These are phyloP conservation scores for Drosophila ezoana DNA, from an alignment of 2,888 invertebrate species.

Conservation along the genomic window DNA sequence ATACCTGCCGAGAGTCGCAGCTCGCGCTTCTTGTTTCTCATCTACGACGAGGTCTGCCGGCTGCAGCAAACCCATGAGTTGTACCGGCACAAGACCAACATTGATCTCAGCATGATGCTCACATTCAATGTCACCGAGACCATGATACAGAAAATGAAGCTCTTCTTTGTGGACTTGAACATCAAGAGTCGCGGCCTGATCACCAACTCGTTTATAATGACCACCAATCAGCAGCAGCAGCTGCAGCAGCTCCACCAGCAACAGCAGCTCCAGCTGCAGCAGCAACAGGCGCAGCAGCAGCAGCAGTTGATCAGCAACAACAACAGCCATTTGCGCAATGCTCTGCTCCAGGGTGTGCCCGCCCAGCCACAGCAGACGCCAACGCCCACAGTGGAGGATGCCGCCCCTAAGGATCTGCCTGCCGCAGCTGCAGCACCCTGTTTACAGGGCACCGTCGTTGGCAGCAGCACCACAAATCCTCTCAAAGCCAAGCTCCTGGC, in stretches of 20 bases:
- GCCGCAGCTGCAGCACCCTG: conserved; percentile 50
- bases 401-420: conserved; percentile 47
- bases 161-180: conserved; percentile 84
- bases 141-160: conserved; percentile 88
- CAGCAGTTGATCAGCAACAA: conserved; percentile 23
- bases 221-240: conserved; percentile 39
- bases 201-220: conserved; percentile 82
- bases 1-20: conserved; percentile 88
- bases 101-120: conserved; percentile 82
- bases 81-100: conserved; percentile 85
- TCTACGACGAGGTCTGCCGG: conserved; percentile 87
- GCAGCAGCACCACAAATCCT: conserved; percentile 63
- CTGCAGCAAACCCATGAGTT: conserved; percentile 86
- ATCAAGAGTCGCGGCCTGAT: conserved; percentile 84
- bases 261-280: conserved; percentile 4
- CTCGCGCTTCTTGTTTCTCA: conserved; percentile 87
- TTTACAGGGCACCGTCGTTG: conserved; percentile 65
- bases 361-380: conserved; percentile 33
- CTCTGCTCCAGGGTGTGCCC: conserved; percentile 79
- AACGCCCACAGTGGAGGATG: conserved; percentile 39
- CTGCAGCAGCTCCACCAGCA: conserved; percentile 46
- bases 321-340: conserved; percentile 83
- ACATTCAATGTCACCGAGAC: conserved; percentile 87
- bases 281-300: conserved; percentile 51
- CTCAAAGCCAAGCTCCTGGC: conserved; percentile 61